A percentile compares a stretch with the other conserved stretches of the same genome.
Evolutionary conservation across 2,888 invertebrate genomes (phyloP).

Genomic region (Sphaerolaimus hirsutus): DNA sequence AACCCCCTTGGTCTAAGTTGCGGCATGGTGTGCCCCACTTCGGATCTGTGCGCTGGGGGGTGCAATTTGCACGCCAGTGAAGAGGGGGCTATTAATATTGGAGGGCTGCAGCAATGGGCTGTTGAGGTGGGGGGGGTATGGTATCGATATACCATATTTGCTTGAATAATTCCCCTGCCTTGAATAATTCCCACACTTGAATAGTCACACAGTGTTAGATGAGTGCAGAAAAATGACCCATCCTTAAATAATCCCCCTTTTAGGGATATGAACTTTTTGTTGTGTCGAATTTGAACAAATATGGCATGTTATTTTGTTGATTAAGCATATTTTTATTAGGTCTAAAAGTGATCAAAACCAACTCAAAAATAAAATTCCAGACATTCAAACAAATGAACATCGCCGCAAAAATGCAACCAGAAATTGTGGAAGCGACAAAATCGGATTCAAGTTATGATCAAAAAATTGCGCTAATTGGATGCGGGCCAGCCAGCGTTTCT

Average conservation of each 20-base stretch:
- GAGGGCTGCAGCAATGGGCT: slow-evolving; percentile 88
- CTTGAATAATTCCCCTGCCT: too few species aligned
- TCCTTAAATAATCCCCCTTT: too few species aligned
- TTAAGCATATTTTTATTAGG: not conserved
- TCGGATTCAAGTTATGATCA: slow-evolving; percentile 30
- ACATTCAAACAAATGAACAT: slow-evolving; percentile 78
- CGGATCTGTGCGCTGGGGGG: slow-evolving; percentile 88
- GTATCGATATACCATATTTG: too few species aligned
- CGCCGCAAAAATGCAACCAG: slow-evolving; percentile 56
- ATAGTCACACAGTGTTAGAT: too few species aligned
- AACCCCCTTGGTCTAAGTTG: slow-evolving; percentile 83
- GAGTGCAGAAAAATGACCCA: too few species aligned
- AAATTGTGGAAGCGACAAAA: slow-evolving; percentile 27
- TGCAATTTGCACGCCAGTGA: slow-evolving; percentile 85
- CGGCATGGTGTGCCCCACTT: slow-evolving; percentile 96
- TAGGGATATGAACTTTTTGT: too few species aligned
- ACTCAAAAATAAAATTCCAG: slow-evolving; percentile 29
- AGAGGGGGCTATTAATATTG: slow-evolving; percentile 93
- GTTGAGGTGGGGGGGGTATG: slow-evolving; percentile 61
- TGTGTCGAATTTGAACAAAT: too few species aligned
- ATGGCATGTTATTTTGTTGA: not conserved
- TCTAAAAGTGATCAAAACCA: not conserved
- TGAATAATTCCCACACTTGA: too few species aligned
- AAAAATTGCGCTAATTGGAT: slow-evolving; percentile 66
- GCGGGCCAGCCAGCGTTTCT: slow-evolving; percentile 81